These are phyloP conservation scores for Neodon shergylaensis DNA, from an alignment of 2,113 vertebrate species.

Conservation along the genomic window DNA sequence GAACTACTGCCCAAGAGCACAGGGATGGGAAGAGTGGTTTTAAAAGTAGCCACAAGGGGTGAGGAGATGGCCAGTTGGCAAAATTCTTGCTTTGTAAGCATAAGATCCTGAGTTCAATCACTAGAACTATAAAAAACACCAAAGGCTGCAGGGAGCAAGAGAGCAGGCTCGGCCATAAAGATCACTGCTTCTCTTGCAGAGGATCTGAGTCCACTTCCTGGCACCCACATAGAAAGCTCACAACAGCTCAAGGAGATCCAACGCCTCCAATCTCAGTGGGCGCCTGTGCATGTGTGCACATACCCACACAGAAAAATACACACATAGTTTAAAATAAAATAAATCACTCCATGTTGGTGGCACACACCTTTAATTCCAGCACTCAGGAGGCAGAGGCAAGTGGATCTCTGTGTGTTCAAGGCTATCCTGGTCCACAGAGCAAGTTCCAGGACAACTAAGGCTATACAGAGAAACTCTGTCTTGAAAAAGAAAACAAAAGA, in stretches of 20 bases:
- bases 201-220: not conserved
- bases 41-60: not conserved
- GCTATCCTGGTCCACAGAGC: not conserved
- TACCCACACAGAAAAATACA: not conserved
- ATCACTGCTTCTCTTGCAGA: not conserved
- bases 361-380: not conserved
- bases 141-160: too few species aligned
- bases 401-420: not conserved
- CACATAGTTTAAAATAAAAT: not conserved
- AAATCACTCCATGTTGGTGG: not conserved
- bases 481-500: not conserved
- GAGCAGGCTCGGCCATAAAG: not conserved
- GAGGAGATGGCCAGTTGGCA: not conserved
- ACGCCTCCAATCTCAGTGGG: not conserved
- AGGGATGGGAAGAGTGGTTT: not conserved
- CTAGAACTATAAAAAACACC: too few species aligned
- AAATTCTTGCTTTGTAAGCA: not conserved
- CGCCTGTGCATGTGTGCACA: not conserved
- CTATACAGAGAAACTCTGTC: not conserved
- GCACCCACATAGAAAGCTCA: not conserved
- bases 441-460: too few species aligned
- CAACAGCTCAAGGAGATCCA: not conserved
- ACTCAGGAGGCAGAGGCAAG: not conserved
- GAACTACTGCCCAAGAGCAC: slow-evolving; percentile 5
- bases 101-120: not conserved